Conservation (phyloP, 2,888 invertebrate species). For the Stratiomys singularior region DNA sequence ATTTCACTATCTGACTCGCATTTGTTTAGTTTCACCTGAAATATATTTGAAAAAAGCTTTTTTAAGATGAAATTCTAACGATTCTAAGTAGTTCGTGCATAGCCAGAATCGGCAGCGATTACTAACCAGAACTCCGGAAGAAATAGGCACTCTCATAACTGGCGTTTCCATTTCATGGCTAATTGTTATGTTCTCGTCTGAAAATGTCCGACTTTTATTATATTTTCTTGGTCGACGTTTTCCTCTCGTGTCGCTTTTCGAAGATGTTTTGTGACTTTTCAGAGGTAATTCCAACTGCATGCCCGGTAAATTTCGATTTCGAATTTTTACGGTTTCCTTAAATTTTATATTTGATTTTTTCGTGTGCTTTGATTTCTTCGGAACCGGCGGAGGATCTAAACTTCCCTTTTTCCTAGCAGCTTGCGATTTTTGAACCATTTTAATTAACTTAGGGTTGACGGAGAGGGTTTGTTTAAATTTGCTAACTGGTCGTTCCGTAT, state of each 20-base stretch:
- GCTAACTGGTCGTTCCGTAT: constrained; percentile 14
- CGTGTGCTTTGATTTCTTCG: not conserved
- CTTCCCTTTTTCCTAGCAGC: constrained; percentile 17
- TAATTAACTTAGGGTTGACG: constrained; percentile 48
- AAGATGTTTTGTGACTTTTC: constrained; percentile 8
- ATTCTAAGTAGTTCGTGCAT: too few species aligned
- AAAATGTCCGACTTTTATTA: constrained; percentile 41
- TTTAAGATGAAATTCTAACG: too few species aligned
- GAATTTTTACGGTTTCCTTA: constrained; percentile 49
- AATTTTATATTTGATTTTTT: constrained; percentile 37
- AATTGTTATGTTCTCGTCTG: constrained; percentile 52
- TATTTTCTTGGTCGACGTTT: not conserved
- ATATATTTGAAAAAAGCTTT: not conserved
- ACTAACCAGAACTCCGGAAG: constrained; percentile 2
- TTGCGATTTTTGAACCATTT: constrained; percentile 33
- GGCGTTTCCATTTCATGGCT: constrained; percentile 52
- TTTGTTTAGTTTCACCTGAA: constrained; percentile 55
- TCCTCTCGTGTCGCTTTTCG: not conserved
- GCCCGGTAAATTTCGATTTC: not conserved
- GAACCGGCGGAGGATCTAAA: not conserved
- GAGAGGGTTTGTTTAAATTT: constrained; percentile 54
- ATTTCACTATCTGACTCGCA: constrained; percentile 69
- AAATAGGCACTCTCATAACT: not conserved
- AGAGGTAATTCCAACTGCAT: constrained; percentile 29
- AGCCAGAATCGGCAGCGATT: too few species aligned